A percentile compares a stretch with the other conserved stretches of the same genome.
These are phyloP conservation scores for Cavia aperea DNA, from an alignment of 2,113 vertebrate species.

Conservation along the genomic window DNA sequence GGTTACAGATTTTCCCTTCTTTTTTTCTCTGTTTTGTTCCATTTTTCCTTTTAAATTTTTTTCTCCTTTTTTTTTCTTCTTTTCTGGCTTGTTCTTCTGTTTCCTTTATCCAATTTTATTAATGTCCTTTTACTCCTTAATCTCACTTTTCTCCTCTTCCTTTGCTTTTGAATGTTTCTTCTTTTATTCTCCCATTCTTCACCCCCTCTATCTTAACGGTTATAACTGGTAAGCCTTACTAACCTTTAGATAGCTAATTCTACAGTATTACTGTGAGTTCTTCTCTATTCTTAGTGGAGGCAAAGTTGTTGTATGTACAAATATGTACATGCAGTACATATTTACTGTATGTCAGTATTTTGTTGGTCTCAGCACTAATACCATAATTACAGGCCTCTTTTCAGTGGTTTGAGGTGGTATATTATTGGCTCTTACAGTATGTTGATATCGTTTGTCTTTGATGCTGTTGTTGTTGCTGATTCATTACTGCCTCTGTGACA, in stretches of 20 bases:
- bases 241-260: not conserved
- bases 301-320: not conserved
- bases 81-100: not conserved
- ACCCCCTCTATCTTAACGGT: not conserved
- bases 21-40: not conserved
- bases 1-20: not conserved
- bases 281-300: not conserved
- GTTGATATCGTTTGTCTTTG: not conserved
- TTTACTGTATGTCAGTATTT: not conserved
- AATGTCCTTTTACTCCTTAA: not conserved
- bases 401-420: not conserved
- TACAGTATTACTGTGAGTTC: not conserved
- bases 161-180: not conserved
- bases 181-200: not conserved
- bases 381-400: not conserved
- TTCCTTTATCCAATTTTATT: not conserved
- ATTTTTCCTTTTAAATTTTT: not conserved
- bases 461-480: not conserved
- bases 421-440: not conserved
- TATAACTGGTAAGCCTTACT: not conserved
- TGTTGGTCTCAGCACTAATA: not conserved
- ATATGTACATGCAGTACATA: not conserved
- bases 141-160: not conserved
- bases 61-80: not conserved
- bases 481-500: not conserved